A percentile compares a stretch with the other conserved stretches of the same genome.
These are phyloP conservation scores for Pammene fasciana DNA, from an alignment of 2,888 invertebrate genomes.

Conservation along the genomic window DNA sequence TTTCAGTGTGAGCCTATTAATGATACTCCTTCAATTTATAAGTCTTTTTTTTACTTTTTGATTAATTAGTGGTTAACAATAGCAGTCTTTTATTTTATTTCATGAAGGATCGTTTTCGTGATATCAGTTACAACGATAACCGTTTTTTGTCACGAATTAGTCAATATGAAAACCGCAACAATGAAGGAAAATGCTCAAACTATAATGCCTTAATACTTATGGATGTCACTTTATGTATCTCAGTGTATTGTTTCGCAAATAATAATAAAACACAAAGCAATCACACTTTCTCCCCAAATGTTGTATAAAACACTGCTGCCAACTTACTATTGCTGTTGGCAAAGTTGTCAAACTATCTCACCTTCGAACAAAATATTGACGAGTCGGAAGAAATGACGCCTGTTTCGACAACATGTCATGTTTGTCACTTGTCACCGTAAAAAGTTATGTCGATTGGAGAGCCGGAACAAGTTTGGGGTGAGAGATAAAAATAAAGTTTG, in stretches of 20 bases:
- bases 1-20: conserved; percentile 18
- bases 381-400: not conserved
- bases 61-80: not conserved
- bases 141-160: too few species aligned
- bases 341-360: not conserved
- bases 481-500: conserved; percentile 24
- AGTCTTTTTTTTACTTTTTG: not conserved
- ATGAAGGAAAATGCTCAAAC: not conserved
- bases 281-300: conserved; percentile 24
- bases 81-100: too few species aligned
- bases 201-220: not conserved
- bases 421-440: conserved; percentile 21
- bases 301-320: not conserved
- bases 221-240: not conserved
- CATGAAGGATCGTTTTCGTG: too few species aligned
- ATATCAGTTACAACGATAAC: too few species aligned
- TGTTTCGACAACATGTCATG: not conserved
- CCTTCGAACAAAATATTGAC: not conserved
- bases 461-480: conserved; percentile 26
- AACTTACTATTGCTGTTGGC: conserved; percentile 1
- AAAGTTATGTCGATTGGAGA: conserved; percentile 31
- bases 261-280: conserved; percentile 31
- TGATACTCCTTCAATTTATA: not conserved
- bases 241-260: not conserved
- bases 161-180: not conserved